These are phyloP conservation scores for Chloroceryle amazona DNA, from an alignment of 2,797 vertebrate genomes.

Conservation along the genomic window DNA sequence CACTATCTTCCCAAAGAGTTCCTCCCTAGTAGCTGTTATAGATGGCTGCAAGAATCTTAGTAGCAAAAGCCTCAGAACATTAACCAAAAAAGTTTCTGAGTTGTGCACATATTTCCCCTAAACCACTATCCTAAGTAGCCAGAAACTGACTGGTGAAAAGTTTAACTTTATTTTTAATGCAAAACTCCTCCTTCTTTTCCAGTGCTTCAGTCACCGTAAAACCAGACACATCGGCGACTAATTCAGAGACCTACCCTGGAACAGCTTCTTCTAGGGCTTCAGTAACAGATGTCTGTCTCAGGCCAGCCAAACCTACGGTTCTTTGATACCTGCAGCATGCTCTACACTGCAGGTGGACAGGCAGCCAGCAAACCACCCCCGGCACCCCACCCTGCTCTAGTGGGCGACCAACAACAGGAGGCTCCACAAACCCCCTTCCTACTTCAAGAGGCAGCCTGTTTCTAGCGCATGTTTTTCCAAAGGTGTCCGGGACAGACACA, in stretches of 20 bases:
- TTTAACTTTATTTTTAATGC: background rate
- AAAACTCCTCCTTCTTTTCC: background rate
- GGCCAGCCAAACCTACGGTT: background rate
- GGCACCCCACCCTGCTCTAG: background rate
- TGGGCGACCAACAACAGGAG: background rate
- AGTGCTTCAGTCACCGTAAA: background rate
- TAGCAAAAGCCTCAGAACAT: background rate
- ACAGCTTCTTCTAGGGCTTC: background rate
- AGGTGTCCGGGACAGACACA: no score
- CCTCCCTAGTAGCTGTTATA: background rate
- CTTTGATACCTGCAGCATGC: background rate
- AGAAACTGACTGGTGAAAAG: background rate
- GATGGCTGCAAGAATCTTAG: background rate
- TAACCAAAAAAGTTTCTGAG: background rate
- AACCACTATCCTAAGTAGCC: background rate
- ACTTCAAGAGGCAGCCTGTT: background rate
- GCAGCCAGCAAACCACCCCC: background rate
- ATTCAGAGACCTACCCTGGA: background rate
- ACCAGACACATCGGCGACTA: background rate
- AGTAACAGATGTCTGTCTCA: background rate
- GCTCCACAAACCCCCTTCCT: background rate
- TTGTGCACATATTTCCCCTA: background rate
- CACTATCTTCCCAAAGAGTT: background rate
- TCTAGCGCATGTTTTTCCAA: background rate
- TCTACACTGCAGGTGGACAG: no score